phyloP scores from a whole-genome alignment of 2,888 invertebrate genomes.

The Lamellibrachia columna region DNA sequence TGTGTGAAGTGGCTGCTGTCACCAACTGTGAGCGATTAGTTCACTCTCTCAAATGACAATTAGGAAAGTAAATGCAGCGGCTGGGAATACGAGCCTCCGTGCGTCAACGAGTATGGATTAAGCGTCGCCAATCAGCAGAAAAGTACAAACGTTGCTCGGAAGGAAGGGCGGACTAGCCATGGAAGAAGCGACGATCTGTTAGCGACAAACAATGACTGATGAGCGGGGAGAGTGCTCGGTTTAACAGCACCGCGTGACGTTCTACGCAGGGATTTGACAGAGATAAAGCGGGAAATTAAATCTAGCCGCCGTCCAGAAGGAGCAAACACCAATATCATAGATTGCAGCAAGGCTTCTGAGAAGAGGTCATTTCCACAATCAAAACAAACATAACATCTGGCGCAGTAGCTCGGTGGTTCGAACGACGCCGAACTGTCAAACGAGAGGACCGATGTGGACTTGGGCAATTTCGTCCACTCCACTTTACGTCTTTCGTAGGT shows the following conservation, averaged over 20 bases:
- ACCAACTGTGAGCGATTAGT: background rate
- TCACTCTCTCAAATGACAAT: background rate
- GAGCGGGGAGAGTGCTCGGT: background rate
- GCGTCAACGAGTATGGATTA: constrained; percentile 7
- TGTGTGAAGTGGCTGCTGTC: background rate
- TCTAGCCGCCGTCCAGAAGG: background rate
- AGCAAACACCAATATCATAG: too few relatives aligned
- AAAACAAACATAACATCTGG: too few relatives aligned
- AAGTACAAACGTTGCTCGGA: background rate
- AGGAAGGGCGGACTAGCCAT: background rate
- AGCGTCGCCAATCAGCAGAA: background rate
- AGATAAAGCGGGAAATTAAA: background rate
- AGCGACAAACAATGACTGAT: background rate
- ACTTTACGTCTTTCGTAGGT: too few relatives aligned
- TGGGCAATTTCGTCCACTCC: too few relatives aligned
- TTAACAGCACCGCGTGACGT: background rate
- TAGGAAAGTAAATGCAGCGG: background rate
- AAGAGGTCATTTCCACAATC: too few relatives aligned
- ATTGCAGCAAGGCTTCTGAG: too few relatives aligned
- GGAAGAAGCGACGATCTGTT: background rate
- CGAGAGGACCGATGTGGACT: too few relatives aligned
- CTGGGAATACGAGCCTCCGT: background rate
- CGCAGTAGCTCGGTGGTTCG: too few relatives aligned
- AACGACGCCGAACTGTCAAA: too few relatives aligned
- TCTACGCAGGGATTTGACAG: background rate